Evolutionary conservation across 2,888 invertebrate species (phyloP).

Genomic region (Caenorhabditis parvicauda): DNA sequence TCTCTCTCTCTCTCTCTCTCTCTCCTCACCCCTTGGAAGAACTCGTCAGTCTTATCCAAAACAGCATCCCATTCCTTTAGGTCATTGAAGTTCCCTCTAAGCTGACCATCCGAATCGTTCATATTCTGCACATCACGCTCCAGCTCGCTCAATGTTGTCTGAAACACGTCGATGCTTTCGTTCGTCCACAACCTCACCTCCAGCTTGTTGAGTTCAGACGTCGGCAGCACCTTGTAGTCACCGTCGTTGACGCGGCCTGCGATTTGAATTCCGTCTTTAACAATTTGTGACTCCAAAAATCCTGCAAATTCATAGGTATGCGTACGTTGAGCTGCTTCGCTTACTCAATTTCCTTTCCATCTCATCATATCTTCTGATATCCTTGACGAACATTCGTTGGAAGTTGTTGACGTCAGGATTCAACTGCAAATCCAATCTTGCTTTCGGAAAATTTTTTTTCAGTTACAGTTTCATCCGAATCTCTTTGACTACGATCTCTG

Average conservation of each 20-base stretch:
- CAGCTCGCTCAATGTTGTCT: constrained; percentile 55
- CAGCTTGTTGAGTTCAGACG: constrained; percentile 95
- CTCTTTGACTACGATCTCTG: background rate
- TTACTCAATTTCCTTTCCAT: constrained; percentile 71
- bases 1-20: background rate
- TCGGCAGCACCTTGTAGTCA: constrained; percentile 84
- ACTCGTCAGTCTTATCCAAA: constrained; percentile 58
- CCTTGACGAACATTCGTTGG: constrained; percentile 96
- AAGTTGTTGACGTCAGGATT: constrained; percentile 97
- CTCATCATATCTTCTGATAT: constrained; percentile 94
- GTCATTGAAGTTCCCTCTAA: constrained; percentile 56
- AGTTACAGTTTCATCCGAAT: background rate
- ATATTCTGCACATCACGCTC: constrained; percentile 60
- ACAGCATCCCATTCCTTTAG: constrained; percentile 61
- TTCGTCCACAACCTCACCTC: constrained; percentile 72
- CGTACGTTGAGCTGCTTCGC: constrained; percentile 4
- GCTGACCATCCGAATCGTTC: constrained; percentile 57
- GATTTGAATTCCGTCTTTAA: constrained; percentile 93
- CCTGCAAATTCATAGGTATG: too few species aligned
- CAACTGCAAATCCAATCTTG: constrained; percentile 77
- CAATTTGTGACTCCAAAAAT: constrained; percentile 92
- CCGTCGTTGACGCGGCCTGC: constrained; percentile 71
- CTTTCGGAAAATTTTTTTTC: background rate
- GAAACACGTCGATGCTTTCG: background rate
- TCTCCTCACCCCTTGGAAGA: constrained; percentile 57